These are phyloP conservation scores for Microcebus murinus DNA, from an alignment of 2,113 vertebrate species.

Conservation along the genomic window DNA sequence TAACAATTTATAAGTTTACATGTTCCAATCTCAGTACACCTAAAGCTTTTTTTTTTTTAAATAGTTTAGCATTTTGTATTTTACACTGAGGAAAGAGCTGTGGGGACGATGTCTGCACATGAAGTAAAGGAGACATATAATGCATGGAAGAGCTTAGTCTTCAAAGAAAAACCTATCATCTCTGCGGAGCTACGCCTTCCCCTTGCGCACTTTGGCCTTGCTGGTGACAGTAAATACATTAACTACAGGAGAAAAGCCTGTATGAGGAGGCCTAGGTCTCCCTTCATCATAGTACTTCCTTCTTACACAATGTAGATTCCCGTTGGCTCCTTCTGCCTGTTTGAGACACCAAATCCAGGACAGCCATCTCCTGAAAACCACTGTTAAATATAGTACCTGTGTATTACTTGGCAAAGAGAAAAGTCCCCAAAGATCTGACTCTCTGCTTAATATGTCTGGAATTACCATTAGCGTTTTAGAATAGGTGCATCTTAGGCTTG, in stretches of 20 bases:
- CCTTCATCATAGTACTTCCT: neutral
- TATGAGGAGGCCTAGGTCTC: neutral
- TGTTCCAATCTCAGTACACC: neutral
- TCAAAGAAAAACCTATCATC: neutral
- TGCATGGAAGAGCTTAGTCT: neutral
- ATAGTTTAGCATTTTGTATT: neutral
- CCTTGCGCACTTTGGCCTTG: neutral
- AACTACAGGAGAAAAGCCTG: neutral
- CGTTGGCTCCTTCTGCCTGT: neutral
- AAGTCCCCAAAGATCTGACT: neutral
- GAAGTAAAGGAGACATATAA: neutral
- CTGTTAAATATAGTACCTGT: neutral
- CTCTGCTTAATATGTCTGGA: neutral
- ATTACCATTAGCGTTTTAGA: conserved; percentile 46
- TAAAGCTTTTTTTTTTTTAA: neutral
- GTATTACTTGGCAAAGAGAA: neutral
- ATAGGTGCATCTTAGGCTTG: neutral
- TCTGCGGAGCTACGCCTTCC: too few species aligned
- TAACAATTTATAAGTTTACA: neutral
- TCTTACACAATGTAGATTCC: neutral
- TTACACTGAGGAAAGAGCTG: neutral
- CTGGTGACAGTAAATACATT: neutral
- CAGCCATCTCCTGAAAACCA: neutral
- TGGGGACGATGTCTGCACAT: neutral
- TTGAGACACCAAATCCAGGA: neutral